These are phyloP conservation scores for Drosophila nebulosa DNA, from an alignment of 1,140 invertebrate species.

Conservation along the genomic window DNA sequence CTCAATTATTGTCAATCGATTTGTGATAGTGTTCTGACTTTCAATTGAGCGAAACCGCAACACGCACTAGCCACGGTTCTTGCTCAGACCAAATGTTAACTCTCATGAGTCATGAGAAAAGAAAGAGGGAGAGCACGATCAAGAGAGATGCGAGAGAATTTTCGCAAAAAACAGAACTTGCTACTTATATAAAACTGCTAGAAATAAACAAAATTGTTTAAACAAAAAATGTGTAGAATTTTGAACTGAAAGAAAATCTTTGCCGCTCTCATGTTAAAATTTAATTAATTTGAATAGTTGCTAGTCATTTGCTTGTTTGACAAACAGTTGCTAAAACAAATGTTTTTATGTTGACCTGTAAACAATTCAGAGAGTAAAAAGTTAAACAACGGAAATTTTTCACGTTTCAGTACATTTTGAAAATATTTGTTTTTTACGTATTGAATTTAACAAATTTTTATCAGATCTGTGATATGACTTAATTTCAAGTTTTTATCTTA, in stretches of 20 bases:
- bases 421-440: neutral
- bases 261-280: too few relatives aligned
- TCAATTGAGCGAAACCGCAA: neutral
- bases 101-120: neutral
- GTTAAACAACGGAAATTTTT: neutral
- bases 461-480: slow-evolving; percentile 15
- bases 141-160: neutral
- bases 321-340: neutral
- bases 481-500: slow-evolving; percentile 22
- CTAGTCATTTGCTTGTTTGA: neutral
- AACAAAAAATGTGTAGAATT: neutral
- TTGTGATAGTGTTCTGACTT: neutral
- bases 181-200: neutral
- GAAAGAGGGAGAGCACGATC: neutral
- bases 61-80: neutral
- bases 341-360: neutral
- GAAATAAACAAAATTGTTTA: neutral
- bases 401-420: neutral
- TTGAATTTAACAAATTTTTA: neutral
- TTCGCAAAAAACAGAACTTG: neutral
- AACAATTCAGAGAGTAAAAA: neutral
- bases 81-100: neutral
- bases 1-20: neutral
- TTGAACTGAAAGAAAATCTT: neutral
- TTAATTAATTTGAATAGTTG: neutral